phyloP scores from a whole-genome alignment of 2,797 vertebrate genomes.

The Peromyscus eremicus region DNA sequence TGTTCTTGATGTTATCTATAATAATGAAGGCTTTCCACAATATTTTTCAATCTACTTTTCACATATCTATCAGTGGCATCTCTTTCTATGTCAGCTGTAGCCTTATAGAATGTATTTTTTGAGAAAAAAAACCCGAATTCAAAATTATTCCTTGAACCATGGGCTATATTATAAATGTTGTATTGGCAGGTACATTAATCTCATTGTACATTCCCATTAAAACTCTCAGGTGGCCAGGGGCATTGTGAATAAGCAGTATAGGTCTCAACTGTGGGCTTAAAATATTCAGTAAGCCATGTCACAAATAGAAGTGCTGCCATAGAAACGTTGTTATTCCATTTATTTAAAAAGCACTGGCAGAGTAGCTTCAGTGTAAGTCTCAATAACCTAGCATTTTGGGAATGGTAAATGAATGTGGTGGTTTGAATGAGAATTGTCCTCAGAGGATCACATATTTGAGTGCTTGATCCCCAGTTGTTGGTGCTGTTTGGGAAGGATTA shows the following conservation, averaged over 20 bases:
- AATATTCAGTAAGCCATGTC: not conserved
- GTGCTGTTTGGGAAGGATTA: not conserved
- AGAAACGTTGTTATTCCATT: not conserved
- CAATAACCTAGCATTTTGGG: not conserved
- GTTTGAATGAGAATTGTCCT: not conserved
- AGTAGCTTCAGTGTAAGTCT: not conserved
- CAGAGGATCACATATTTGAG: not conserved
- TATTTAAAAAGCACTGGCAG: not conserved
- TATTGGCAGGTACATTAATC: not conserved
- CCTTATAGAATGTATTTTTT: not conserved
- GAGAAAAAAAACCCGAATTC: not conserved
- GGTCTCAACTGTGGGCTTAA: not conserved
- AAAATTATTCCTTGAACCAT: constrained; percentile 19
- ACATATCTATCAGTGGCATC: not conserved
- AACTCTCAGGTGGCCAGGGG: not conserved
- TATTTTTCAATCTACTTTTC: not conserved
- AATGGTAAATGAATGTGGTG: not conserved
- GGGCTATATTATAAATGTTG: not conserved
- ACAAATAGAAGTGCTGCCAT: not conserved
- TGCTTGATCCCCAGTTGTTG: not conserved
- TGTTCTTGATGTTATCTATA: not conserved
- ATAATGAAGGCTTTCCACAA: not conserved
- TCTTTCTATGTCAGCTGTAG: not conserved
- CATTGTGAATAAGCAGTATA: not conserved
- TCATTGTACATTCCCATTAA: not conserved